Base-by-base conservation (phyloP, 92 coral and sea anemone species). In the Montipora capitata region DNA sequence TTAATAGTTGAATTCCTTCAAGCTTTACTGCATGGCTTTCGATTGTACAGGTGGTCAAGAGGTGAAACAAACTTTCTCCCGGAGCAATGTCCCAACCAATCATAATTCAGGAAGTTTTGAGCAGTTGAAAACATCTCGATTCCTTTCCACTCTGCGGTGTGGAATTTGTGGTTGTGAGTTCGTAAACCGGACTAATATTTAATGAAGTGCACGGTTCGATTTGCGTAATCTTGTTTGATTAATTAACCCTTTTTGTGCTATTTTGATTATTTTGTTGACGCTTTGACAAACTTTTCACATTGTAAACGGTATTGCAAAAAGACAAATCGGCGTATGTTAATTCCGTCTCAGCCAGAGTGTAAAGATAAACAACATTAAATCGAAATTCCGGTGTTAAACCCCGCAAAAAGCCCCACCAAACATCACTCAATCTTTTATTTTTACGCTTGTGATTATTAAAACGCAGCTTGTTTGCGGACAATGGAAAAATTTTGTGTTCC, bases 381-480 rank as follows among this genome's bases (percentile, higher is more conserved):
- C 2, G 2, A 7, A 5, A 20, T 5, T 10, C 42, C 7, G 7
- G 7, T 35, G 81, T 77, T 77, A 8, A 77, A 57, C 81, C 63
- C n/a, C 15, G 20, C 15, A 66, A 51, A 80, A 80, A 38, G 52
- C 41, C 76, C 76, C 76, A 49, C 42, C 52, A 81, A 77, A 15
- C 38, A 8, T 54, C 2, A 54, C 20, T 42, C 2, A 68, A 68
- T 17, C 67, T 41, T 35, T 51, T 68, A 63, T 81, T 68, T 69
- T 35, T 16, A 10, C 13, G 42, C 45, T 38, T 52, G 68, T 59
- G 67, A 68, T 42, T 18, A 52, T 68, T 49, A 16, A 81, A 67
- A 52, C 8, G 66, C 17, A 38, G 45, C 76, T 68, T 68, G 66
- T 68, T 15, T 44, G 4, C 17, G 43, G 40, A 81, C 76, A 81